Percentiles rank a stretch among this genome's conserved stretches.
Conservation (phyloP, 2,113 vertebrate species). For the Corvus cornix region DNA sequence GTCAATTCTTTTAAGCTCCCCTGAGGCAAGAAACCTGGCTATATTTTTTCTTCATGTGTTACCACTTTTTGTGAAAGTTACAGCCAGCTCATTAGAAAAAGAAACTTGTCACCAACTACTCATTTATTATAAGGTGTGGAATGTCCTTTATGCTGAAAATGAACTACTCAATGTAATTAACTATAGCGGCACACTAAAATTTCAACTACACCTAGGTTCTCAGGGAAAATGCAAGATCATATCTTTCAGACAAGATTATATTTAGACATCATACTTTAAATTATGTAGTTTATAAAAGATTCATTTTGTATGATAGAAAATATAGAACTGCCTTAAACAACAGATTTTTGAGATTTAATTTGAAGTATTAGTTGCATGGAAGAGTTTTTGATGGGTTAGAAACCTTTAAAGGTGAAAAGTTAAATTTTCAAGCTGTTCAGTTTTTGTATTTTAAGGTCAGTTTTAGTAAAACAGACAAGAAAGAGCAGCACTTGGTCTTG, state of each 20-base stretch:
- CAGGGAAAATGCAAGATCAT: background rate
- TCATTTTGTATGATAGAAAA: background rate
- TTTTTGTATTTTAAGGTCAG: background rate
- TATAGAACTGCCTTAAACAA: background rate
- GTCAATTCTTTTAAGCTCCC: background rate
- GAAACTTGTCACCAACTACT: background rate
- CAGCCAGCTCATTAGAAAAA: background rate
- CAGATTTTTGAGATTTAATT: background rate
- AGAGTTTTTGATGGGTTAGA: background rate
- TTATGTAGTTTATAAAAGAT: background rate
- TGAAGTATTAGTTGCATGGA: background rate
- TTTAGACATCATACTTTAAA: background rate
- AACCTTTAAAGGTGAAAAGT: background rate
- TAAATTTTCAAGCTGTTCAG: background rate
- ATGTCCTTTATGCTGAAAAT: background rate
- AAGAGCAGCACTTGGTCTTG: background rate
- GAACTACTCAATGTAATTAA: background rate
- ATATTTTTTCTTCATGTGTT: background rate
- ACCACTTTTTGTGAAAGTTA: background rate
- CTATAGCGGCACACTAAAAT: background rate
- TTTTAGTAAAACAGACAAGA: background rate
- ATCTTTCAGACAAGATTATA: background rate
- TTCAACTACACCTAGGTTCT: background rate
- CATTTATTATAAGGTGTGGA: background rate
- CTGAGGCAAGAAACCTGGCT: background rate